Evolutionary conservation across 2,888 invertebrate species (phyloP).

Genomic region (Strigamia transsilvanica): DNA sequence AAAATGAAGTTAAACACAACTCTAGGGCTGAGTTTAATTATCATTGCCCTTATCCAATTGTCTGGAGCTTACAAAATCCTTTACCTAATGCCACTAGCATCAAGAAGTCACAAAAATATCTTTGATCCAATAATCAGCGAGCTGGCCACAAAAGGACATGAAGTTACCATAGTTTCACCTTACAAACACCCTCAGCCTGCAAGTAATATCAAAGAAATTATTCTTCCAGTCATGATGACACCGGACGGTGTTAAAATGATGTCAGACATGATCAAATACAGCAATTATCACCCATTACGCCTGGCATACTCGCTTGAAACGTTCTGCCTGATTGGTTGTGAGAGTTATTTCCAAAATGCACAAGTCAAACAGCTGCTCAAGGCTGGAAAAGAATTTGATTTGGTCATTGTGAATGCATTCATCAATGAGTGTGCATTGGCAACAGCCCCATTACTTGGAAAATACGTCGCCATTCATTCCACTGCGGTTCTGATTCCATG

Average conservation of each 20-base stretch:
- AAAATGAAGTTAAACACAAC: not conserved
- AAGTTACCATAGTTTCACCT: slow-evolving; percentile 29
- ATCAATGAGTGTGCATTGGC: slow-evolving; percentile 7
- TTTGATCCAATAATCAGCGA: not conserved
- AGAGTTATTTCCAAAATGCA: not conserved
- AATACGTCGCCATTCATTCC: not conserved
- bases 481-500: not conserved
- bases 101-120: slow-evolving; percentile 24
- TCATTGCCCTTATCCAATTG: not conserved
- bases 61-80: not conserved
- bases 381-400: not conserved
- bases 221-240: not conserved
- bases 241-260: not conserved
- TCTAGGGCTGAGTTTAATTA: not conserved
- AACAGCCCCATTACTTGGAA: not conserved
- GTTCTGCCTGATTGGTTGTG: not conserved
- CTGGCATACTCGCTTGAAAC: not conserved
- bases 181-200: not conserved
- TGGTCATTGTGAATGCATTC: not conserved
- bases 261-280: not conserved
- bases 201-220: not conserved
- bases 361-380: not conserved
- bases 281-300: not conserved
- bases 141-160: not conserved
- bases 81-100: not conserved